These are phyloP conservation scores for Xenus cinereus DNA, from an alignment of 2,113 vertebrate genomes.

Conservation along the genomic window DNA sequence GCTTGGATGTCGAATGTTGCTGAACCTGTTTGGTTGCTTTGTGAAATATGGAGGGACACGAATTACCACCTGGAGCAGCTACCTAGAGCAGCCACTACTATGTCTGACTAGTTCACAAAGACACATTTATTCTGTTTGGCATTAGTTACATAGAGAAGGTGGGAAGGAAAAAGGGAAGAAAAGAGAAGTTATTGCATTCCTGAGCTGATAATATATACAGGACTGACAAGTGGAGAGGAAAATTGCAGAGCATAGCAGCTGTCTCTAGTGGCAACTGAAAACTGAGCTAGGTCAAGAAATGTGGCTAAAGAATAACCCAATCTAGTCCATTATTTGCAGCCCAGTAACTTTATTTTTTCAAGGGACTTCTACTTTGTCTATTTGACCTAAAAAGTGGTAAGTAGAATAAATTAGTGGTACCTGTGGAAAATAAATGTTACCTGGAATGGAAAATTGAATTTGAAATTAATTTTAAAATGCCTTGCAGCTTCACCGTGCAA, in stretches of 20 bases:
- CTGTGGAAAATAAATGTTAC: background rate
- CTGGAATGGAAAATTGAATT: background rate
- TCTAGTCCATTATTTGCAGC: background rate
- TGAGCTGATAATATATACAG: background rate
- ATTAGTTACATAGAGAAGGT: conserved; percentile 22
- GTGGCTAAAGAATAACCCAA: background rate
- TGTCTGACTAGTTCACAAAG: conserved; percentile 19
- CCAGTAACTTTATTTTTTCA: background rate
- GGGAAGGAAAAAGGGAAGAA: background rate
- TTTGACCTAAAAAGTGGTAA: background rate
- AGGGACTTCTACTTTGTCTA: background rate
- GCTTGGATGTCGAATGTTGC: background rate
- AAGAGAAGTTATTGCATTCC: conserved; percentile 47
- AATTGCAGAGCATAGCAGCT: background rate
- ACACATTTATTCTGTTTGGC: background rate
- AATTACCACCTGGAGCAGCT: background rate
- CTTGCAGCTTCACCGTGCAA: background rate
- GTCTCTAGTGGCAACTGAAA: conserved; percentile 8
- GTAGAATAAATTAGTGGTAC: background rate
- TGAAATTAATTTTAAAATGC: background rate
- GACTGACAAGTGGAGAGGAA: background rate
- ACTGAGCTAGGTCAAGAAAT: background rate
- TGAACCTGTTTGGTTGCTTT: conserved; percentile 12
- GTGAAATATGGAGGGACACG: background rate
- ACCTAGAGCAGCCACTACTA: background rate